Evolutionary conservation across 2,797 vertebrate species (phyloP).

Genomic region (Sciurus carolinensis): DNA sequence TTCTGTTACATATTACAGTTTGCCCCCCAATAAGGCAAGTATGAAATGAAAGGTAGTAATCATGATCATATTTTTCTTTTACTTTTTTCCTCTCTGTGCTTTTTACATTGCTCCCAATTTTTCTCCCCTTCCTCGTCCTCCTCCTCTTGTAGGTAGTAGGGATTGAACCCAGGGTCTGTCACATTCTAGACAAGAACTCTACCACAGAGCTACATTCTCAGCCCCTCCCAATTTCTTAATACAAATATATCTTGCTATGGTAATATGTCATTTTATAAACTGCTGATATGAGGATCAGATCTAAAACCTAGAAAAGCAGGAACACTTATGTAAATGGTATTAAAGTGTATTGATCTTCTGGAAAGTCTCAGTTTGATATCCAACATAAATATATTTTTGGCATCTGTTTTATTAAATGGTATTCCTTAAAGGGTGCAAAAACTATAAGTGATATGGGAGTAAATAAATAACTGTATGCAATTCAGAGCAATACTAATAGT

Average conservation of each 20-base stretch:
- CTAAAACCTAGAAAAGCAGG: not conserved
- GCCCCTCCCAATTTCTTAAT: not conserved
- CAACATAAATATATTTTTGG: constrained; percentile 14
- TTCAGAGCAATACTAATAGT: not conserved
- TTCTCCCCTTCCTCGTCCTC: too few relatives aligned
- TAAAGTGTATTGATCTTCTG: not conserved
- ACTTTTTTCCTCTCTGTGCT: not conserved
- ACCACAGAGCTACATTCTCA: too few relatives aligned
- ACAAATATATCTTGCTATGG: not conserved
- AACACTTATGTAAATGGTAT: not conserved
- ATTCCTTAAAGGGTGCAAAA: not conserved
- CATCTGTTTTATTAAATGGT: not conserved
- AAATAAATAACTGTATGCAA: not conserved
- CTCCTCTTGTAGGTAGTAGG: too few relatives aligned
- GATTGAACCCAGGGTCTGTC: too few relatives aligned
- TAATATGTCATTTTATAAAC: constrained; percentile 27
- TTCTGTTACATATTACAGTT: not conserved
- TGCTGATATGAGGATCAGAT: not conserved
- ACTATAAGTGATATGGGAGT: not conserved
- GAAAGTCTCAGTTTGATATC: not conserved
- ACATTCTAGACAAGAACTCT: too few relatives aligned
- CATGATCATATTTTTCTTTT: not conserved
- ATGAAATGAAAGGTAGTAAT: not conserved
- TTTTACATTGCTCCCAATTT: not conserved
- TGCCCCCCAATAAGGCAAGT: not conserved